Base-by-base conservation (phyloP, 2,797 vertebrate species). In the Silurus lanzhouensis region DNA sequence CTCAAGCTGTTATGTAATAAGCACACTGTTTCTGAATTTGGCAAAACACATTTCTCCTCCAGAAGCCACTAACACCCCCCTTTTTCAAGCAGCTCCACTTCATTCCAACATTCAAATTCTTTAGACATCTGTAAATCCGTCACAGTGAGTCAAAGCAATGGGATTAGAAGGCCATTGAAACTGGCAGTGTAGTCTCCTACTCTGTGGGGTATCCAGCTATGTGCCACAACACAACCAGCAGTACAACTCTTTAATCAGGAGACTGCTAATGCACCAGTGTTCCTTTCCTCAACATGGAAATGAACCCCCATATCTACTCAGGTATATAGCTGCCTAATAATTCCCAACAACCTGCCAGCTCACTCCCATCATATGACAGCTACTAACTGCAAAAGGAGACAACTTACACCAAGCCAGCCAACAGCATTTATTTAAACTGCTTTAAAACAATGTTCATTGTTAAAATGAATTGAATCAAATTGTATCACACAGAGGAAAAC, bases 1-100 rank as follows among this genome's bases (percentile, higher is more conserved):
- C 31, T 57, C 52, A 27, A 72, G 7, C 46, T 0, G 13, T 74
- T 74, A 74, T 74, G 22, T 74, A 75, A 75, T 25, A 27, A 75
- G n/a, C 20, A 25, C 44, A 74, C 52, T 78, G 57, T 61, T 61
- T 63, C 77, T 87, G 71, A 2, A 79, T 60, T 72, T 27, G 83
- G 63, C 76, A 52, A 31, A n/a, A 84, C 31, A 58, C 14, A 64
- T 58, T 61, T 12, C 64, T 85, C 68, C n/a, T 79, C 12, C 38
- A 22, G 68, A 80, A 19, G 15, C 64, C 63, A 2, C 6, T 27
- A 6, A 25, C 20, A 9, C 48, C 48, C 48, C 5, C 68, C 12
- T 72, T 48, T 27, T 20, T 52, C 5, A 76, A 82, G 48, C 31
- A 13, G 12, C 6, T 72, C 17, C 25, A 3, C 5, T 6, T 13